Conservation (phyloP, 2,888 invertebrate genomes). For the Agriopis aurantiaria region DNA sequence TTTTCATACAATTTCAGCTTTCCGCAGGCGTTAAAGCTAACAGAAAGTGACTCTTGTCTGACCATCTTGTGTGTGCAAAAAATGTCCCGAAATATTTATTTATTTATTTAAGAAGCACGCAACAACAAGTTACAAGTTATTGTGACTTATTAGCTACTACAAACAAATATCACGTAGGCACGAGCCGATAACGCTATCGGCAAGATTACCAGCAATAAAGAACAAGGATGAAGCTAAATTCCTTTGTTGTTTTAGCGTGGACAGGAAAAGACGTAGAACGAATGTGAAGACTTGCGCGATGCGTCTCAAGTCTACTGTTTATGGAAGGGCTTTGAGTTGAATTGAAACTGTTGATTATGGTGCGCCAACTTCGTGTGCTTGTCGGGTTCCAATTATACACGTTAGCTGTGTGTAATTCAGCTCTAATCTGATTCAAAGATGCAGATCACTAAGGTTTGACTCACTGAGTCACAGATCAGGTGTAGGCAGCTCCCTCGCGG, state of each 20-base stretch:
- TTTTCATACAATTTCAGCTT: no score
- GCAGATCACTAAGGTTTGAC: no score
- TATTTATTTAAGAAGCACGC: no score
- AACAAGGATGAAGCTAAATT: slow-evolving; percentile 13
- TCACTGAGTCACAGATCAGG: no score
- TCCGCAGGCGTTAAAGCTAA: no score
- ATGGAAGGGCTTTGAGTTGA: background rate
- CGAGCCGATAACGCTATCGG: slow-evolving; percentile 18
- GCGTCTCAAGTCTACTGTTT: background rate
- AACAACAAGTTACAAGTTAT: background rate
- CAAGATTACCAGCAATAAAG: slow-evolving; percentile 16
- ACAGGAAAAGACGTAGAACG: slow-evolving; percentile 3
- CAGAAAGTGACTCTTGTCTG: no score
- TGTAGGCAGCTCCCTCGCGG: no score
- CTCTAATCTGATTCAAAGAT: no score
- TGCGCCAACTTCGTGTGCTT: background rate
- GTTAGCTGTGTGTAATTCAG: no score
- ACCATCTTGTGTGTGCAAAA: no score
- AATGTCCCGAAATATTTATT: no score
- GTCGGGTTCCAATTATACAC: background rate
- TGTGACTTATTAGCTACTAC: slow-evolving; percentile 8
- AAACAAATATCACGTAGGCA: slow-evolving; percentile 11
- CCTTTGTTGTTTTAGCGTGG: slow-evolving; percentile 2
- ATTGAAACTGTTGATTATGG: background rate
- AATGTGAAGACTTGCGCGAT: background rate